Conservation (phyloP, 1,140 invertebrate genomes). For the Drosophila pseudoananassae region DNA sequence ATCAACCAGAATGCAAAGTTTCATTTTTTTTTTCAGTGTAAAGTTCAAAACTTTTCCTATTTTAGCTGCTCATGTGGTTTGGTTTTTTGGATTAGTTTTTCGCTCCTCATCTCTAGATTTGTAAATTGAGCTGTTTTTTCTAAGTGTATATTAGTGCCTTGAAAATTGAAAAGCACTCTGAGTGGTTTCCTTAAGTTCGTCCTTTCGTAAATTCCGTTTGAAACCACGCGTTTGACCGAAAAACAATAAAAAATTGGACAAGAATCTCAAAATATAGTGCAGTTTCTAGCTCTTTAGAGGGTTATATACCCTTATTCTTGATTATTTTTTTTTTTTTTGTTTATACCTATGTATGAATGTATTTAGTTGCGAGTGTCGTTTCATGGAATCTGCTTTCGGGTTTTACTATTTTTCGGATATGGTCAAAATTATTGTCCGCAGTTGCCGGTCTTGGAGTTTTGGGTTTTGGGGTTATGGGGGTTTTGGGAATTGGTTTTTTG, state of each 20-base stretch:
- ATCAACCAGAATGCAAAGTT: background rate
- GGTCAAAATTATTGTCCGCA: constrained; percentile 61
- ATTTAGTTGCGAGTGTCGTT: background rate
- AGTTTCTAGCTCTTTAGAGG: background rate
- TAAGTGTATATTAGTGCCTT: background rate
- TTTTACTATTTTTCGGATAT: constrained; percentile 5
- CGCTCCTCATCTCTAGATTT: background rate
- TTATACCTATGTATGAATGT: no score
- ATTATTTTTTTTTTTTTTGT: background rate
- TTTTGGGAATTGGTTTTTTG: background rate
- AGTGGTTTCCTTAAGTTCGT: background rate
- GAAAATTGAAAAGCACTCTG: background rate
- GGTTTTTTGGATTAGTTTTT: background rate
- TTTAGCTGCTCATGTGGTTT: background rate
- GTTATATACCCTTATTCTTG: background rate
- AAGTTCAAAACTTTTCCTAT: background rate
- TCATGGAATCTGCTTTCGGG: background rate
- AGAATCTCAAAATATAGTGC: background rate
- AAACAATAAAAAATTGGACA: background rate
- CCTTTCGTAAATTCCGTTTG: background rate
- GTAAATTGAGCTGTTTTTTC: background rate
- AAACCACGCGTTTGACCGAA: constrained; percentile 4
- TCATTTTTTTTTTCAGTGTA: background rate
- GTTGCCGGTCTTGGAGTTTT: constrained; percentile 6
- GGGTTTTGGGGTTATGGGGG: background rate